These are phyloP conservation scores for Ispidina lecontei DNA, from an alignment of 2,797 vertebrate species.

Conservation along the genomic window DNA sequence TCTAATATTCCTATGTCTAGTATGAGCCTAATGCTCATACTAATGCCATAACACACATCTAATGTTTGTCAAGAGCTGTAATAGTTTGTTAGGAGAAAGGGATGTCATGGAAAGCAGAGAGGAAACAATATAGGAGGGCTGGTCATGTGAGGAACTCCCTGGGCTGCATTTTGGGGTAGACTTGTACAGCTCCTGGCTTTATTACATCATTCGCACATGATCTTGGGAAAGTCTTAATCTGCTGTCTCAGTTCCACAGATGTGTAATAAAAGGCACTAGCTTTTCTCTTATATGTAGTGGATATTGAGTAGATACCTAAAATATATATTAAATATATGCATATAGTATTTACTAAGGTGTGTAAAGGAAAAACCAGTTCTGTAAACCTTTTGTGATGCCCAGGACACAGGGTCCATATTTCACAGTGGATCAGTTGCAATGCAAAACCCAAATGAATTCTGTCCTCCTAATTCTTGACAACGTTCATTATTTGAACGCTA, in stretches of 20 bases:
- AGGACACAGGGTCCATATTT: background rate
- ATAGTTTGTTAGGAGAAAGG: background rate
- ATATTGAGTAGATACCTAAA: background rate
- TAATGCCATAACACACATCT: background rate
- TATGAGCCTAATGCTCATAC: background rate
- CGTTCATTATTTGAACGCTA: background rate
- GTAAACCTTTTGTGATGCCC: background rate
- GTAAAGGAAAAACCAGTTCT: background rate
- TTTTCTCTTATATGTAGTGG: background rate
- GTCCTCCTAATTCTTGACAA: background rate
- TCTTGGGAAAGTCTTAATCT: background rate
- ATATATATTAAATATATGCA: accelerated
- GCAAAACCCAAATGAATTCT: background rate
- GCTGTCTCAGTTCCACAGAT: background rate
- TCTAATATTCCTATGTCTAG: constrained; percentile 22
- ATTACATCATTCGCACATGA: background rate
- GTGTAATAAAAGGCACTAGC: background rate
- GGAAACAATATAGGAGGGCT: background rate
- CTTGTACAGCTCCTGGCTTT: background rate
- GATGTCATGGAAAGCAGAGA: background rate
- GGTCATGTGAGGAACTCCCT: background rate
- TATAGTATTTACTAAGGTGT: background rate
- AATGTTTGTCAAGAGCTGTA: background rate
- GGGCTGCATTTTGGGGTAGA: background rate
- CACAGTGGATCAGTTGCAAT: background rate